These are phyloP conservation scores for Trichogramma pretiosum DNA, from an alignment of 1,140 invertebrate genomes.

Conservation along the genomic window DNA sequence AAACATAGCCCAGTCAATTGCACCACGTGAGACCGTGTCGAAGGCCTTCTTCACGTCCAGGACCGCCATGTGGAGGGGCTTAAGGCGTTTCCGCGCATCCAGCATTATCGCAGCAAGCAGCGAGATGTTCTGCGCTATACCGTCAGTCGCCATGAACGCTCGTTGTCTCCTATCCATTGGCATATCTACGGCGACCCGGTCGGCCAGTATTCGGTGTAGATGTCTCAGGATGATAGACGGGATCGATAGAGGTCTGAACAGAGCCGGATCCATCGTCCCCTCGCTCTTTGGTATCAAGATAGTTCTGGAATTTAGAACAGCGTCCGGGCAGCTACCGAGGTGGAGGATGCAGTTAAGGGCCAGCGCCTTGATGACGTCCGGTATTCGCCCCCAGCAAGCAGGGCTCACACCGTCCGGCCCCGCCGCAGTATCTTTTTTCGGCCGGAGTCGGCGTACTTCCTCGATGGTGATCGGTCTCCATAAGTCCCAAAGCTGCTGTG, in stretches of 20 bases:
- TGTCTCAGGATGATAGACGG: slow-evolving; percentile 30
- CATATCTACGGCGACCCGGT: background rate
- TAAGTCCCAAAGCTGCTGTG: background rate
- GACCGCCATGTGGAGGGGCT: slow-evolving; percentile 9
- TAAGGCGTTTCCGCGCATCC: slow-evolving; percentile 7
- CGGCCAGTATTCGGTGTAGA: slow-evolving; percentile 4
- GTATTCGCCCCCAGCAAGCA: background rate
- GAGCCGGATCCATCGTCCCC: background rate
- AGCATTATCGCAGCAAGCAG: slow-evolving; percentile 12
- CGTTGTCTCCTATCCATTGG: background rate
- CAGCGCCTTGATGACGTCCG: background rate
- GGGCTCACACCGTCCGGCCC: background rate
- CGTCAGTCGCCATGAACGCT: slow-evolving; percentile 12
- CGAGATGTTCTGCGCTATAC: slow-evolving; percentile 15
- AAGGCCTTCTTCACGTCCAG: slow-evolving; percentile 36
- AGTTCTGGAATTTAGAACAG: slow-evolving; percentile 13
- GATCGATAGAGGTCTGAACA: slow-evolving; percentile 35
- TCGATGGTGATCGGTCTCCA: background rate
- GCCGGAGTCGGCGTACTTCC: background rate
- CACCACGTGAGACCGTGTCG: slow-evolving; percentile 27
- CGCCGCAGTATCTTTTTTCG: background rate
- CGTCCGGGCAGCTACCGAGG: background rate
- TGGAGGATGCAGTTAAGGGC: slow-evolving; percentile 13
- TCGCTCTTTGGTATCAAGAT: slow-evolving; percentile 23
- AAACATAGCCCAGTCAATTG: slow-evolving; percentile 18